Evolutionary conservation across 2,888 invertebrate genomes (phyloP), one percentile per base, ranked within the genome.

Genomic region (Xestia c-nigrum): DNA sequence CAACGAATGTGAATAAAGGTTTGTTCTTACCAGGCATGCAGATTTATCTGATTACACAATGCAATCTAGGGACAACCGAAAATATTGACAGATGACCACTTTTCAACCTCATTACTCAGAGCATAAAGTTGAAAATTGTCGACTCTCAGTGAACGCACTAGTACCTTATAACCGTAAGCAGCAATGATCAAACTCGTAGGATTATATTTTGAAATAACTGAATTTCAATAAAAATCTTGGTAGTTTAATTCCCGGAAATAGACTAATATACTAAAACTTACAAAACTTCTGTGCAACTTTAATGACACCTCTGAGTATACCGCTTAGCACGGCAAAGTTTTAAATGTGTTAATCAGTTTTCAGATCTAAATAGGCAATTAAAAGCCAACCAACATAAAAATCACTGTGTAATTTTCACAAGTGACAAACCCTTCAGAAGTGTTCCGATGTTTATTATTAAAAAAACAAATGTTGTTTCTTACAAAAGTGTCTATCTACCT

Each of bases 231-330:
- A 40, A 40, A 40, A 40, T 1, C 40, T 7, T 5, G 6, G 1
- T 40, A 40, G 40, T 40, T 40, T 40, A 40, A 40, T 40, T 40
- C 40, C 40, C 40, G 40, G 7, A 40, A 40, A 40, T 6, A 40
- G 40, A 40, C 40, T 6, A 9, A 40, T 9, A 40, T 40, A 40
- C 40, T 40, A 40, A 40, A 40, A 40, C 40, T 38, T 47, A 6
- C 16, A 31, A 50, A 74, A 74, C 50, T 50, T 75, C 14, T 50
- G 19, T 74, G 75, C 43, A 61, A 74, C 75, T 74, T 31, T 50
- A 61, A 74, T 61, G 38, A 43, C 40, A 50, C 74, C 59, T 61
- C 47, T n/a, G 59, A 61, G 47, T 21, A 61, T 31, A 59, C 9
- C n/a, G 14, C 7, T 12, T 31, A 40, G 16, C 19, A 24, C 38